A percentile compares a stretch with the other conserved stretches of the same genome.
Evolutionary conservation across 1,140 invertebrate genomes (phyloP).

Genomic region (Nasonia giraulti): DNA sequence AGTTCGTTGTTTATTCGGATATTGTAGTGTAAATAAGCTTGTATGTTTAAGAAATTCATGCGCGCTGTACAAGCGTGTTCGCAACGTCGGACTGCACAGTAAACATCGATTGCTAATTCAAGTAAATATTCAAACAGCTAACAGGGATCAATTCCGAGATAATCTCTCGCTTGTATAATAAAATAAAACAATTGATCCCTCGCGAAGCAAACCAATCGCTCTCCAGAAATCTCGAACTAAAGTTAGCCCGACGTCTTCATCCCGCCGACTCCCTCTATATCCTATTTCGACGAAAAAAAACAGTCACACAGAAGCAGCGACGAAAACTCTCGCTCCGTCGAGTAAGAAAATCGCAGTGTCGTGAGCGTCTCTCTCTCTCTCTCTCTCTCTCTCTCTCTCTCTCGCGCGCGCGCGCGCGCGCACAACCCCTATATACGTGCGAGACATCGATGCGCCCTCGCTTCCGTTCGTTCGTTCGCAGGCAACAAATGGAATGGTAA

Average conservation of each 20-base stretch:
- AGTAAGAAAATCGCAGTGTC: slow-evolving; percentile 43
- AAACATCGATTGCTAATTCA: too few relatives aligned
- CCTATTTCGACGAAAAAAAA: background rate
- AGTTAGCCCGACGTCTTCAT: background rate
- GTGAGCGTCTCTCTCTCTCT: background rate
- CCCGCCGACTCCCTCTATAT: background rate
- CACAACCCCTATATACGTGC: slow-evolving; percentile 8
- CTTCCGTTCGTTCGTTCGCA: background rate
- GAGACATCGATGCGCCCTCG: slow-evolving; percentile 19
- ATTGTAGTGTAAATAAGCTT: too few relatives aligned
- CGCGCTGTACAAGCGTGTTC: too few relatives aligned
- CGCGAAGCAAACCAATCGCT: too few relatives aligned
- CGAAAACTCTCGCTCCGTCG: background rate
- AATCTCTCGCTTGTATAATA: too few relatives aligned
- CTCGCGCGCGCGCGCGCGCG: too few relatives aligned
- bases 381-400: background rate
- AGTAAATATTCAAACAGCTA: too few relatives aligned
- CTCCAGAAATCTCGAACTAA: background rate
- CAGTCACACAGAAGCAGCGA: background rate
- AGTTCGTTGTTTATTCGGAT: too few relatives aligned
- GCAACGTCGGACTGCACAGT: too few relatives aligned
- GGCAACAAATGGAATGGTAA: slow-evolving; percentile 51
- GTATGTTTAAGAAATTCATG: too few relatives aligned
- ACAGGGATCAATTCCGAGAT: too few relatives aligned
- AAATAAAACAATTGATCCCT: too few relatives aligned